A percentile compares a stretch with the other conserved stretches of the same genome.
Conservation (phyloP, 2,113 vertebrate species). For the Myiozetetes cayanensis region DNA sequence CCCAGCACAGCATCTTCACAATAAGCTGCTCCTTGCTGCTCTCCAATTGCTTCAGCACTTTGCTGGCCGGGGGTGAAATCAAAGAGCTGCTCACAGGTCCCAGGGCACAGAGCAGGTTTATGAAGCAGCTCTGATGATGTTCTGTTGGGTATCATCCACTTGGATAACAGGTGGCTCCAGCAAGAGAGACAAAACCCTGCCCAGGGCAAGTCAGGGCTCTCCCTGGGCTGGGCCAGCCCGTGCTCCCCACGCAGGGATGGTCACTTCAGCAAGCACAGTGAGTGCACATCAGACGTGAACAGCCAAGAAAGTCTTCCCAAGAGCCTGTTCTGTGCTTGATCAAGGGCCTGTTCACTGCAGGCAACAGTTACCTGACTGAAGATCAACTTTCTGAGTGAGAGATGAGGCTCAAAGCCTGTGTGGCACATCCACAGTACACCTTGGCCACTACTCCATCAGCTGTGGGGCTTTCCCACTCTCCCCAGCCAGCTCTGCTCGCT, state of each 20-base stretch:
- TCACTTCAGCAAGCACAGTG: not conserved
- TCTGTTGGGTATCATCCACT: not conserved
- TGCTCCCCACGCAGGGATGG: not conserved
- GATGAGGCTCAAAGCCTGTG: not conserved
- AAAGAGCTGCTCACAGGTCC: not conserved
- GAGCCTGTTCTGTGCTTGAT: not conserved
- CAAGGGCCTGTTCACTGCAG: not conserved
- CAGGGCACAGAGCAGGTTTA: accelerated
- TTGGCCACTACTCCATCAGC: not conserved
- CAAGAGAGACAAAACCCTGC: not conserved
- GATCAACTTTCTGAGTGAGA: not conserved
- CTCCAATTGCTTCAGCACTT: accelerated
- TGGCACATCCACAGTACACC: accelerated
- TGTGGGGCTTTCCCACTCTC: not conserved
- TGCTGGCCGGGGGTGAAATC: not conserved
- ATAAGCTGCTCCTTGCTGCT: not conserved
- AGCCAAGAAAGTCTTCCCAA: not conserved
- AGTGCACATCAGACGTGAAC: not conserved
- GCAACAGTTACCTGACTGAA: not conserved
- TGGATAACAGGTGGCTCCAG: not conserved
- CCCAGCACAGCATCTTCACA: not conserved
- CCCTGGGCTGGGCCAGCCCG: not conserved
- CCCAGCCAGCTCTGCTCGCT: not conserved
- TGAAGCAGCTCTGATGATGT: not conserved
- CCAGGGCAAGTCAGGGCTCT: not conserved